Evolutionary conservation across 2,113 vertebrate species (phyloP).

Genomic region (Acrocephalus arundinaceus): DNA sequence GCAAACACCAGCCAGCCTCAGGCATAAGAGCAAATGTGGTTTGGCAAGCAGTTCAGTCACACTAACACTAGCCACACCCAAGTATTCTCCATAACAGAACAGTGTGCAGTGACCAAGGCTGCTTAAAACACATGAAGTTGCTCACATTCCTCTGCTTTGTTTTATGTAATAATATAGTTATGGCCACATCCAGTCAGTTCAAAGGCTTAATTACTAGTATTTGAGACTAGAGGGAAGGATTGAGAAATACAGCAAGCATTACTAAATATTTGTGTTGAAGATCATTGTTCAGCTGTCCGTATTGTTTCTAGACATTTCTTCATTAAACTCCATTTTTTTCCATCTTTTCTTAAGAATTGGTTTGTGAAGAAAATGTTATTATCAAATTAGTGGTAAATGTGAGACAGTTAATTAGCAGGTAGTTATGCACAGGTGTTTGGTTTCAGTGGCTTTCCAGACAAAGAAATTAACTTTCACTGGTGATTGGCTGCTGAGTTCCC

Average conservation of each 20-base stretch:
- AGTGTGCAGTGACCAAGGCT: neutral
- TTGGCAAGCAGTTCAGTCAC: neutral
- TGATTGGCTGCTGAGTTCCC: neutral
- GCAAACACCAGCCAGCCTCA: neutral
- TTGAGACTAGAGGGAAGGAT: neutral
- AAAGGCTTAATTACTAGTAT: neutral
- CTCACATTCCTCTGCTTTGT: neutral
- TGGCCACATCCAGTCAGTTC: neutral
- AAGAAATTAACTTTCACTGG: neutral
- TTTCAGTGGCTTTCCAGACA: neutral
- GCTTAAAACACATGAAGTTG: neutral
- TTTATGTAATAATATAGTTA: neutral
- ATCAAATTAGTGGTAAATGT: neutral
- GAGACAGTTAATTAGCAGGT: neutral
- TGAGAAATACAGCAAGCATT: neutral
- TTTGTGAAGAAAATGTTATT: neutral
- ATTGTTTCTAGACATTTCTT: neutral
- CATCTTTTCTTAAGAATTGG: neutral
- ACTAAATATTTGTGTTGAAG: neutral
- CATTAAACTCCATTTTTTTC: neutral
- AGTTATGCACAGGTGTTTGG: neutral
- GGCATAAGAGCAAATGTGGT: neutral
- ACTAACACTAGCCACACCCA: neutral
- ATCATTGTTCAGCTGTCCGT: neutral
- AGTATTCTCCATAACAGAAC: neutral